Conservation (phyloP, 2,113 vertebrate species). For the Myiopsitta monachus region DNA sequence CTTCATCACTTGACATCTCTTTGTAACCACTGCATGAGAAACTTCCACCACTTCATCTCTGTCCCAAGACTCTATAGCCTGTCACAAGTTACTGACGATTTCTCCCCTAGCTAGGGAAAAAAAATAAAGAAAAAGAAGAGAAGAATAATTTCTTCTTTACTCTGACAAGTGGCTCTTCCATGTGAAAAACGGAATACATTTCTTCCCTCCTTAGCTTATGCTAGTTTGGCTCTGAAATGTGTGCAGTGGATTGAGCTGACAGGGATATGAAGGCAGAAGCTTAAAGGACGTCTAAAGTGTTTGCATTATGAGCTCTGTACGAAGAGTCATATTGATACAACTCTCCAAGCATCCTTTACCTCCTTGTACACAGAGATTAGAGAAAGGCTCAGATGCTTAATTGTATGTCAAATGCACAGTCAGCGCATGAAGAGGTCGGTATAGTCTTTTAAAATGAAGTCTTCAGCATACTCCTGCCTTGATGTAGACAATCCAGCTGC, state of each 20-base stretch:
- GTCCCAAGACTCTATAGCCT: not conserved
- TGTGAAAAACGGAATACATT: not conserved
- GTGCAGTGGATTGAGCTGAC: not conserved
- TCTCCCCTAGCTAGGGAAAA: not conserved
- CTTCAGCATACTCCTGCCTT: not conserved
- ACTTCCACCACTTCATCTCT: not conserved
- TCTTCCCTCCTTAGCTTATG: not conserved
- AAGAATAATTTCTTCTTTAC: not conserved
- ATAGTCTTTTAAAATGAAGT: not conserved
- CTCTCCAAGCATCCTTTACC: conserved; percentile 13
- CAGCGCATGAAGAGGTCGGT: not conserved
- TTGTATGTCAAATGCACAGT: not conserved
- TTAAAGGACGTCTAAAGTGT: not conserved
- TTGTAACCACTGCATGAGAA: not conserved
- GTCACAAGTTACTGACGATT: not conserved
- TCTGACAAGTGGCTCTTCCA: not conserved
- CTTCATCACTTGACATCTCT: not conserved
- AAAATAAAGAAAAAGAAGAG: not conserved
- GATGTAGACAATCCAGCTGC: not conserved
- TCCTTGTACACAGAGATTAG: not conserved
- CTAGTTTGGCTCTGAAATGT: not conserved
- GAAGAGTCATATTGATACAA: not conserved
- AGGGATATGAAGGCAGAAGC: not conserved
- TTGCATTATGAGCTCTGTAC: not conserved
- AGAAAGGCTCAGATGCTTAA: not conserved